Base-by-base conservation (phyloP, 2,888 invertebrate species). In the Stenichneumon culpator region DNA sequence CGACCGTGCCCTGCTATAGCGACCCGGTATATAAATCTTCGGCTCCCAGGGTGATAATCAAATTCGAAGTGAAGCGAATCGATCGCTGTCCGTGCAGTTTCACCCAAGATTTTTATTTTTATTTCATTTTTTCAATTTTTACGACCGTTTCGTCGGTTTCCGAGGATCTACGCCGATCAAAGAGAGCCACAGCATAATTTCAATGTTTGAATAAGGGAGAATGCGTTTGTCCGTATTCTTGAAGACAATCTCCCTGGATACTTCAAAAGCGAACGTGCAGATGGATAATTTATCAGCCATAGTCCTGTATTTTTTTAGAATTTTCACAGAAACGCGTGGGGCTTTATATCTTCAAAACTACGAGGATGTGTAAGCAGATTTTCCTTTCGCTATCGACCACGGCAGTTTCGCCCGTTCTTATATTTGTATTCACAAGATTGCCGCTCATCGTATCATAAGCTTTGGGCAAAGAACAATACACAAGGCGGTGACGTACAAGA, bases 381-480 rank as follows among this genome's bases (percentile, higher is more conserved):
- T 54, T 14, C 22, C 73, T 14, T 6, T 57, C 39, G 22, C n/a
- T 32, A 69, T 69, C 9, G 79, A 52, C 74, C 54, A 22, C 54
- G 52, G 11, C 47, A 44, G 72, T 57, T 57, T 44, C 32, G 19
- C 36, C 75, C 60, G 52, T 67, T 73, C 47, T 14, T 14, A 19
- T 84, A 82, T 85, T 85, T 85, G 85, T 85, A 82, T 85, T 85
- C 85, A 47, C 82, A 80, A 85, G 85, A 82, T 85, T 74, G 74
- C 72, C 77, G 72, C 80, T 47, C 72, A 78, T 90, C 89, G 90
- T 91, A 90, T 90, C 90, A 88, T 88, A 87, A 88, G 89, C 88
- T 87, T 87, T 86, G 83, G 83, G 63, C 82, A 83, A 91, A 91
- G 89, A 88, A 90, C 90, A 92, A 92, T 91, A 92, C 88, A 92